phyloP scores from a whole-genome alignment of 2,797 vertebrate genomes.

The Pipistrellus pygmaeus region DNA sequence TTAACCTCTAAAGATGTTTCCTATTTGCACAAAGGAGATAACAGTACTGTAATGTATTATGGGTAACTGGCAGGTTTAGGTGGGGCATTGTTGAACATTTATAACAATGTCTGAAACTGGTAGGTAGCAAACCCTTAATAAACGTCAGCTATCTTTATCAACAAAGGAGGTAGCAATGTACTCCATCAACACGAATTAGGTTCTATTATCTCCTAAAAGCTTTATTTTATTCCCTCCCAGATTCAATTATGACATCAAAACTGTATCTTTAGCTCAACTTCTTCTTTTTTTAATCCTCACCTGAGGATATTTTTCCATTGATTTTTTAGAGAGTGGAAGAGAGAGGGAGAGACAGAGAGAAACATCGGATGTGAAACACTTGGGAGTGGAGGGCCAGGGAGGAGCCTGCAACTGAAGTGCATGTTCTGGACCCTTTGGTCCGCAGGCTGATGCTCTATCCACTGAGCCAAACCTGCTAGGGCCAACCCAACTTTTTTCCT shows the following conservation, averaged over 20 bases:
- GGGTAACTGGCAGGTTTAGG: not conserved
- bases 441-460: no score
- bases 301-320: no score
- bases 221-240: not conserved
- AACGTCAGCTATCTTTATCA: not conserved
- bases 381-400: no score
- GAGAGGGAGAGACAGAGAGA: no score
- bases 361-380: no score
- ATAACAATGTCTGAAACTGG: not conserved
- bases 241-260: slow-evolving; percentile 10
- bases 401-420: no score
- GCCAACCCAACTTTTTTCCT: not conserved
- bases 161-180: not conserved
- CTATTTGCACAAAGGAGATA: not conserved
- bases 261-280: not conserved
- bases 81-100: not conserved
- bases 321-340: no score
- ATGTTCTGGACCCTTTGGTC: no score
- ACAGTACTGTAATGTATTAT: not conserved
- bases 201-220: not conserved
- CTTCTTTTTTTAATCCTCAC: not conserved
- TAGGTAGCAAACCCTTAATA: slow-evolving; percentile 16
- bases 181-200: not conserved
- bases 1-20: not conserved
- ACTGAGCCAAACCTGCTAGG: no score